phyloP scores from a whole-genome alignment of 2,888 invertebrate species.

The Heliconius hortense region DNA sequence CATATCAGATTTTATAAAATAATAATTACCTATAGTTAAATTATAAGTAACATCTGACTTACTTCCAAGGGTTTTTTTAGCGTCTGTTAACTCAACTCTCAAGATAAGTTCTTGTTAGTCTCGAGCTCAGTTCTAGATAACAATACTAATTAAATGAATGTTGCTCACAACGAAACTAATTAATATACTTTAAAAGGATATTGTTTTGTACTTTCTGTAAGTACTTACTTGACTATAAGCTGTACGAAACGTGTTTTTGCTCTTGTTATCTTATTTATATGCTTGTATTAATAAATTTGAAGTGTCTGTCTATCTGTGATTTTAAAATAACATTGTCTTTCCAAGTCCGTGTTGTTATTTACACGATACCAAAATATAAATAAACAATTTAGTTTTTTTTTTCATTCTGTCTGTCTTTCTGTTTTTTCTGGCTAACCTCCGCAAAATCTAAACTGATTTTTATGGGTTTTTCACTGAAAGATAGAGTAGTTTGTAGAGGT shows the following conservation, averaged over 20 bases:
- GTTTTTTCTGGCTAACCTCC: no score
- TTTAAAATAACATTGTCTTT: no score
- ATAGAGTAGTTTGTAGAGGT: no score
- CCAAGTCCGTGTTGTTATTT: no score
- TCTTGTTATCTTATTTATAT: neutral
- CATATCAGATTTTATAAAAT: neutral
- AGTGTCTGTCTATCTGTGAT: no score
- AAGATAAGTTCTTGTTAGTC: constrained; percentile 46
- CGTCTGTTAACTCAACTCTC: constrained; percentile 42
- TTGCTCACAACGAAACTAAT: constrained; percentile 65
- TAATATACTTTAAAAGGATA: constrained; percentile 45
- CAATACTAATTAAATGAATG: constrained; percentile 67
- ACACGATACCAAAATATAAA: no score
- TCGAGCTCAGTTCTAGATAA: constrained; percentile 53
- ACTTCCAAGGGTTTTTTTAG: constrained; percentile 45
- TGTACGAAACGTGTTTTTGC: neutral
- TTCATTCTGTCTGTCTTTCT: no score
- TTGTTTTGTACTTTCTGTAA: constrained; percentile 7
- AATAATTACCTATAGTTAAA: constrained; percentile 20
- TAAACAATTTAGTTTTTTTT: no score
- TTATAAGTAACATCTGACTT: constrained; percentile 35
- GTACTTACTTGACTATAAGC: neutral
- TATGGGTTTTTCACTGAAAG: no score
- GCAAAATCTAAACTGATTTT: no score
- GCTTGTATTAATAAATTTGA: no score